Conservation (phyloP, 2,113 vertebrate genomes). For the Octodon degus region DNA sequence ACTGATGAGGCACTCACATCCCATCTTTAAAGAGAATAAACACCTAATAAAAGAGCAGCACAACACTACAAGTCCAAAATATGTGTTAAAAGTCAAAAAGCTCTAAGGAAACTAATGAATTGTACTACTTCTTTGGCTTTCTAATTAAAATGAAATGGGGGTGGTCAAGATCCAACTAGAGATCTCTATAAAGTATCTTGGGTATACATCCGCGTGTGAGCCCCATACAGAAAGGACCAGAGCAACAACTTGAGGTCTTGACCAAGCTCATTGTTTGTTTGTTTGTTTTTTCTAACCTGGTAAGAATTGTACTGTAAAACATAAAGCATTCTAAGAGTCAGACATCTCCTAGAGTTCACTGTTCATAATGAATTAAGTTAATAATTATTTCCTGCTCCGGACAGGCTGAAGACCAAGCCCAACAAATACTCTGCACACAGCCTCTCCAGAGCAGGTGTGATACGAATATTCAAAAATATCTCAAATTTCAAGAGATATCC, state of each 20-base stretch:
- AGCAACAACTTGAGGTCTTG: not conserved
- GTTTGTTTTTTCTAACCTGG: not conserved
- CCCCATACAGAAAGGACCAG: rapidly evolving
- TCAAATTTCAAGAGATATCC: conserved; percentile 22
- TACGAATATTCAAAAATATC: not conserved
- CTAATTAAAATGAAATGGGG: not conserved
- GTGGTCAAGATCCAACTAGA: not conserved
- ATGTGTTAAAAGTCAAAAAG: not conserved
- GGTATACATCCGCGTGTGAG: not conserved
- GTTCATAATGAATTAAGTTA: not conserved
- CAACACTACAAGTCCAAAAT: not conserved
- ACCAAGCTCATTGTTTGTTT: not conserved
- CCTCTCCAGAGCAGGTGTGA: not conserved
- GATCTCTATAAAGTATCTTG: not conserved
- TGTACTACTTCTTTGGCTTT: not conserved
- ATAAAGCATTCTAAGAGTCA: not conserved
- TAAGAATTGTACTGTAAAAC: not conserved
- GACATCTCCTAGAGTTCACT: not conserved
- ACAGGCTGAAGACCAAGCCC: not conserved
- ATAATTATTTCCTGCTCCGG: not conserved
- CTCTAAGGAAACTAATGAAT: not conserved
- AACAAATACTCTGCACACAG: not conserved
- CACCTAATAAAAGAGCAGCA: not conserved
- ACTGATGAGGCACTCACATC: not conserved
- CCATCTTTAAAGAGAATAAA: not conserved